These are phyloP conservation scores for Oxyura jamaicensis DNA, from an alignment of 2,113 vertebrate species.

Conservation along the genomic window DNA sequence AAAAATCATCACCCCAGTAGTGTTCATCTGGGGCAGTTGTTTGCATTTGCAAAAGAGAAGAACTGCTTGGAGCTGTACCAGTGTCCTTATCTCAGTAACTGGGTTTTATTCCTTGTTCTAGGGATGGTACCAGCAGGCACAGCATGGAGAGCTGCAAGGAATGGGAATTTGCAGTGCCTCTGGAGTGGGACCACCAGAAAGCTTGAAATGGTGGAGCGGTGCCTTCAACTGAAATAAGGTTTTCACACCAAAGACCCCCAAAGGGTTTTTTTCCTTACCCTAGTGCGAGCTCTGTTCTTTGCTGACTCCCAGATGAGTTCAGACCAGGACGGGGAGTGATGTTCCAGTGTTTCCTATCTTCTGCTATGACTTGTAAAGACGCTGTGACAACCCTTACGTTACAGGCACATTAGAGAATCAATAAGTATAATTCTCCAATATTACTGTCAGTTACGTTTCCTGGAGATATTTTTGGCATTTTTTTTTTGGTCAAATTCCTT, in stretches of 20 bases:
- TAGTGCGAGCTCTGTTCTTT: background rate
- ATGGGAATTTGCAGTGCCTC: fast-evolving
- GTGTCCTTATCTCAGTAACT: background rate
- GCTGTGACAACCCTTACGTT: background rate
- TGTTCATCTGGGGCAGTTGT: background rate
- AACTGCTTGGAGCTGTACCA: background rate
- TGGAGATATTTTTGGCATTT: background rate
- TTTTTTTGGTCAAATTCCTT: background rate
- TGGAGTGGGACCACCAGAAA: background rate
- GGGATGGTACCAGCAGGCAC: background rate
- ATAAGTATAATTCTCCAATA: background rate
- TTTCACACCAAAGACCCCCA: background rate
- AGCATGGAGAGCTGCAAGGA: background rate
- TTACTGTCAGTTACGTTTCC: background rate
- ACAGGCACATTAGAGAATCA: background rate
- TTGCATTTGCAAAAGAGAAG: background rate
- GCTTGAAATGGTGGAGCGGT: background rate
- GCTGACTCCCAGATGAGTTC: background rate
- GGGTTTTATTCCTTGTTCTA: background rate
- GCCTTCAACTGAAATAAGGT: background rate
- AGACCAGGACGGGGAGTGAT: background rate
- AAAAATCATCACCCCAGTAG: fast-evolving
- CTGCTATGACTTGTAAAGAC: background rate
- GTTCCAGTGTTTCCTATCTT: background rate
- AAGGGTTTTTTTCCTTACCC: background rate